Evolutionary conservation across 2,888 invertebrate species (phyloP).

Genomic region (Amaurobius ferox): DNA sequence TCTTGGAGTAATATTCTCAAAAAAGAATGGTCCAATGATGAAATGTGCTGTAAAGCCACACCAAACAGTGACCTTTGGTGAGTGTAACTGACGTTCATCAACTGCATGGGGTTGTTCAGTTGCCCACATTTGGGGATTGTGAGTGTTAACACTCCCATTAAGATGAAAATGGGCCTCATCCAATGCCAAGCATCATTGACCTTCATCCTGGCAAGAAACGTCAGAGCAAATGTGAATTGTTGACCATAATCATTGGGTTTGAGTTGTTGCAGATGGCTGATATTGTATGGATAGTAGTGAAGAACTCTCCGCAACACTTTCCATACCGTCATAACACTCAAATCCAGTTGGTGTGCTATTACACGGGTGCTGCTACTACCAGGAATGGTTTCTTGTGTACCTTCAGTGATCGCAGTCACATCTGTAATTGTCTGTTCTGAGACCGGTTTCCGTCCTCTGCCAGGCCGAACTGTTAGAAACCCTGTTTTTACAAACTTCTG

Average conservation of each 20-base stretch:
- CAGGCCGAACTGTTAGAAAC: too few species aligned
- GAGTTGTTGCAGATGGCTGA: background rate
- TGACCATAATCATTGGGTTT: background rate
- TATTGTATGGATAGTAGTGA: constrained; percentile 7
- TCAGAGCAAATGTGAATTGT: background rate
- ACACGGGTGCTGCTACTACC: too few species aligned
- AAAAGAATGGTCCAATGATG: constrained; percentile 16
- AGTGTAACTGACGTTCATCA: background rate
- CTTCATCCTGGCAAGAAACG: constrained; percentile 15
- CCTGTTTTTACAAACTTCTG: too few species aligned
- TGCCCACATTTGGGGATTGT: constrained; percentile 11
- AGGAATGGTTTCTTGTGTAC: background rate
- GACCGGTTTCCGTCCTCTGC: background rate
- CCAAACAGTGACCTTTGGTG: background rate
- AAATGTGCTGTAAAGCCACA: constrained; percentile 12
- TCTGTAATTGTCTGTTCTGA: background rate
- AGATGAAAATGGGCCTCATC: constrained; percentile 12
- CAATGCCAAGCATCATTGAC: background rate
- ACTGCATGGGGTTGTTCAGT: background rate
- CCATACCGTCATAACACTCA: background rate
- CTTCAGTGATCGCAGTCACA: background rate
- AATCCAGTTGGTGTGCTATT: too few species aligned
- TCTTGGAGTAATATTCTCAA: constrained; percentile 20
- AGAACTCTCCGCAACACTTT: constrained; percentile 2
- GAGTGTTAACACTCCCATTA: constrained; percentile 10